Evolutionary conservation across 2,113 vertebrate species (phyloP).

Genomic region (Mus pahari): DNA sequence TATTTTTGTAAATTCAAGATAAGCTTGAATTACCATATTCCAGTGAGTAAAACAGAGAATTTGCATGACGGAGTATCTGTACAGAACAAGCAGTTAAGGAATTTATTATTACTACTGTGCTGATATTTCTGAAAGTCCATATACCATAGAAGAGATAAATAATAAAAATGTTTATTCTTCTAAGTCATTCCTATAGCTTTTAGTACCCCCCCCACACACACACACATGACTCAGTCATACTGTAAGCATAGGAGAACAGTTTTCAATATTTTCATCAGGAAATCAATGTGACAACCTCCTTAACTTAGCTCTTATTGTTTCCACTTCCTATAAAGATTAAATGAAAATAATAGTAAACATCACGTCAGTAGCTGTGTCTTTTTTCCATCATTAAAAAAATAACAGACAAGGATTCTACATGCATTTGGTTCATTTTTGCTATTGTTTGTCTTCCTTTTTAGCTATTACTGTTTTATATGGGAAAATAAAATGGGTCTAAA

Average conservation of each 20-base stretch:
- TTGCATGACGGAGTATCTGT: not conserved
- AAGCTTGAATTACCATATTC: not conserved
- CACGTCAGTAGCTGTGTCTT: not conserved
- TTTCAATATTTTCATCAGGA: not conserved
- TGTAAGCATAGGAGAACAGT: not conserved
- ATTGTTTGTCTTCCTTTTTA: not conserved
- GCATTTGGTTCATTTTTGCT: not conserved
- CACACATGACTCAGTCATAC: not conserved
- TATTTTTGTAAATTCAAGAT: not conserved
- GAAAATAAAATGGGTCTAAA: not conserved
- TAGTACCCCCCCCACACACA: accelerated
- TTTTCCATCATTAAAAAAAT: not conserved
- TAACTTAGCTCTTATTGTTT: not conserved
- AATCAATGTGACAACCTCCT: not conserved
- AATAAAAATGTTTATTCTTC: not conserved
- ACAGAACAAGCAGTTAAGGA: not conserved
- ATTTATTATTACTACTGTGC: not conserved
- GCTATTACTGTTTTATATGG: not conserved
- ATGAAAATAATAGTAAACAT: not conserved
- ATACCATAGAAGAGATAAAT: not conserved
- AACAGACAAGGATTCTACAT: not conserved
- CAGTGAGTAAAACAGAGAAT: not conserved
- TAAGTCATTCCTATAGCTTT: not conserved
- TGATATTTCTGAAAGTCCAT: not conserved
- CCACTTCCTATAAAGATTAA: not conserved